Evolutionary conservation across 64 coral and sea anemone species (phyloP), one percentile per base, ranked within the genome.

Genomic region (Dendronephthya gigantea): DNA sequence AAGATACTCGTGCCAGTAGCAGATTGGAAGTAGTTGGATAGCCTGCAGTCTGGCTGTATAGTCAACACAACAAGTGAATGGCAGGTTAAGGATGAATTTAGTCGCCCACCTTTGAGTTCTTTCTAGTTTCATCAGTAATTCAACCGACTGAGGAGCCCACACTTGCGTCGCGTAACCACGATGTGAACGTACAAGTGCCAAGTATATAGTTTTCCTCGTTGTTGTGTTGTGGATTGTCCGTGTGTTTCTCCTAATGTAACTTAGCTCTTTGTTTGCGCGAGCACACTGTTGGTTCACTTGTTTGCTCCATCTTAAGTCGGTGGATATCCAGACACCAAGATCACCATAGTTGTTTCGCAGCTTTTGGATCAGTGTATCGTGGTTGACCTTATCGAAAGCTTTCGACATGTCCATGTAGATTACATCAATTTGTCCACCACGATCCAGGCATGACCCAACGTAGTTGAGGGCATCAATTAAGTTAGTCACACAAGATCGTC

Each of bases 381-480:
- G 58, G 49, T 49, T 31, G 50, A 56, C 58, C 51, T 58, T 58
- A n/a, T 58, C 51, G 23, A 58, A 58, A 58, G 51, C 51, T 58
- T 58, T 58, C 22, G 51, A 58, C 51, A 58, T 58, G 51, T 58
- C 51, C 51, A 58, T 58, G 51, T 58, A 16, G 22, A 58, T 58
- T 17, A n/a, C 22, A 58, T 58, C 51, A 58, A 58, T 58, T 17
- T 58, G 51, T 58, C 51, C 51, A 58, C 51, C 51, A 58, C 22
- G 51, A 58, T 58, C 51, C 51, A 58, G 51, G 51, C 51, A 58
- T 58, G 83, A 56, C 33, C 83, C 83, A 85, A 85, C 58, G 47
- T 35, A 35, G 48, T 85, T 56, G 58, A 85, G 83, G 31, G 58
- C 45, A 49, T 85, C 83, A 85, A 85, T 85, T 16, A 50, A 49